Evolutionary conservation across 53 echinoderm and acorn worm species (phyloP).

Genomic region (Glandiceps talaboti): DNA sequence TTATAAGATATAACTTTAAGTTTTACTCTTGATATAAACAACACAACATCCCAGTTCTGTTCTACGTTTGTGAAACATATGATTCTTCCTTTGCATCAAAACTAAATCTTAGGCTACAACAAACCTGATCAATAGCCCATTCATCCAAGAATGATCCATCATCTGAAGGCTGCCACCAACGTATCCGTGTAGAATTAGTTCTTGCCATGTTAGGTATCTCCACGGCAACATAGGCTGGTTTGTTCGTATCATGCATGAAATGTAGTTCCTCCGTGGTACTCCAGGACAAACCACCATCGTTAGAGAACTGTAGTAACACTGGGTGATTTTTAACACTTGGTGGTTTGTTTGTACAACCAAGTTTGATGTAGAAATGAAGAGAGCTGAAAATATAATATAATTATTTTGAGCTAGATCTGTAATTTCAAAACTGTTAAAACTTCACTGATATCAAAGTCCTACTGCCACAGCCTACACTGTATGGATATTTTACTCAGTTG

Average conservation of each 20-base stretch:
- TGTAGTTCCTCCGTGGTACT: constrained; percentile 47
- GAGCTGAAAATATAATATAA: too few relatives aligned
- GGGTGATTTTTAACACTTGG: constrained; percentile 54
- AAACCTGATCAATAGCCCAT: constrained; percentile 99
- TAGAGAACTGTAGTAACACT: constrained; percentile 65
- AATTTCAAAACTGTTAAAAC: too few relatives aligned
- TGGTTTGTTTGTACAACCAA: constrained; percentile 45
- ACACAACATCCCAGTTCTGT: too few relatives aligned
- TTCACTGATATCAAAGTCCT: too few relatives aligned
- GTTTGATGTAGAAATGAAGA: constrained; percentile 78
- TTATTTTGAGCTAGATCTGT: too few relatives aligned
- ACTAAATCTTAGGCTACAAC: too few relatives aligned
- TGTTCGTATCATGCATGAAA: constrained; percentile 41
- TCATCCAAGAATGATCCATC: constrained; percentile 58
- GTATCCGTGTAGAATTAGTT: constrained; percentile 57
- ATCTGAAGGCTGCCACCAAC: constrained; percentile 96
- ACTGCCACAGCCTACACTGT: too few relatives aligned
- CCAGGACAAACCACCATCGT: constrained; percentile 80
- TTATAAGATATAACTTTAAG: too few relatives aligned
- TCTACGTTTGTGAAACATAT: too few relatives aligned
- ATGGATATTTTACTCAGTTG: too few relatives aligned
- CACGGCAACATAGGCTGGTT: constrained; percentile 54
- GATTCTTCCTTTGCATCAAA: too few relatives aligned
- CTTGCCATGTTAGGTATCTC: constrained; percentile 49
- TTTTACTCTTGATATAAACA: too few relatives aligned